phyloP scores from a whole-genome alignment of 2,797 vertebrate genomes.

The Threskiornis aethiopicus region DNA sequence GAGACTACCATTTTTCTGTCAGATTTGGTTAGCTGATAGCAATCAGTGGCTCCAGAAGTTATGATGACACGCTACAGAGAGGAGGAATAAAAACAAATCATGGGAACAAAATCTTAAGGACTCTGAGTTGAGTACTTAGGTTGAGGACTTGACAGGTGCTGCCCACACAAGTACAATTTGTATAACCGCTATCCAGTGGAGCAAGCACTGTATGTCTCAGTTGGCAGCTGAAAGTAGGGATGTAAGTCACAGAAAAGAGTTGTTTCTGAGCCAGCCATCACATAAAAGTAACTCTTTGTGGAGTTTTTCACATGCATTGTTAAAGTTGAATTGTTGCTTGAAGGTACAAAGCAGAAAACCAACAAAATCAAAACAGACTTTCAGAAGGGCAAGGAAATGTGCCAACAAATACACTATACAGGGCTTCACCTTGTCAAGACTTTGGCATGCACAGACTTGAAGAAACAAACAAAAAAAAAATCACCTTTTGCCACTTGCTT shows the following conservation, averaged over 20 bases:
- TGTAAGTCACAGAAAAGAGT: slow-evolving; percentile 16
- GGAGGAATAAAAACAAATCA: slow-evolving; percentile 37
- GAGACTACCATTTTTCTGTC: not conserved
- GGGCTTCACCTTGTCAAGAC: slow-evolving; percentile 74
- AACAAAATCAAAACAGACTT: slow-evolving; percentile 63
- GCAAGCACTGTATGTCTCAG: not conserved
- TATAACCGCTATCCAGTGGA: slow-evolving; percentile 38
- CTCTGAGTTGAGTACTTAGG: not conserved
- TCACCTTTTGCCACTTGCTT: slow-evolving; percentile 72
- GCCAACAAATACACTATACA: slow-evolving; percentile 53
- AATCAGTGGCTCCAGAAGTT: slow-evolving; percentile 15
- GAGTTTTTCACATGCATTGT: slow-evolving; percentile 47
- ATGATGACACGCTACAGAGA: not conserved
- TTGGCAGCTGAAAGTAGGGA: not conserved
- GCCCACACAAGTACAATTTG: slow-evolving; percentile 54
- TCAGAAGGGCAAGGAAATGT: slow-evolving; percentile 68
- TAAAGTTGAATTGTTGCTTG: slow-evolving; percentile 55
- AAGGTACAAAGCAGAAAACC: slow-evolving; percentile 55
- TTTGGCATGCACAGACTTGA: slow-evolving; percentile 55
- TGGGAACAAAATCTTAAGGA: slow-evolving; percentile 9
- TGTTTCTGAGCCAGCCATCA: slow-evolving; percentile 43
- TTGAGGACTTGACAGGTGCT: slow-evolving; percentile 55
- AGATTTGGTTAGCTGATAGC: slow-evolving; percentile 22
- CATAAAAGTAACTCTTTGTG: slow-evolving; percentile 25
- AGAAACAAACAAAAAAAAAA: slow-evolving; percentile 43